Conservation (phyloP, 1,140 invertebrate species). For the Marisa cornuarietis region DNA sequence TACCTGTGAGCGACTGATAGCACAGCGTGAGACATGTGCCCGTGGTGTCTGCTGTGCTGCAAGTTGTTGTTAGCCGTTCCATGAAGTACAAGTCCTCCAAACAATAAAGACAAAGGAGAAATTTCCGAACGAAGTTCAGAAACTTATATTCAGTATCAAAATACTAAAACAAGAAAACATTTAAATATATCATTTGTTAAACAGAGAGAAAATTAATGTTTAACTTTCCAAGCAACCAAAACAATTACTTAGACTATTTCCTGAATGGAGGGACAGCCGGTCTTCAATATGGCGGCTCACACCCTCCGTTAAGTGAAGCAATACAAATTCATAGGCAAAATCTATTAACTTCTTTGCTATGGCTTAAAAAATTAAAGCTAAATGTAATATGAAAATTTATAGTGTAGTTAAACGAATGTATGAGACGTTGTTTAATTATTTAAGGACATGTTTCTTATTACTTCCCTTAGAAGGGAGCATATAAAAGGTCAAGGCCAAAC, state of each 20-base stretch:
- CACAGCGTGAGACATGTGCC: constrained; percentile 29
- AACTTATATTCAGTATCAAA: background rate
- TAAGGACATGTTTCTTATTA: background rate
- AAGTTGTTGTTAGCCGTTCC: constrained; percentile 37
- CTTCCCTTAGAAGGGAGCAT: no score
- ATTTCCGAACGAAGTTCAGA: background rate
- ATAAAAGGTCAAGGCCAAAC: no score
- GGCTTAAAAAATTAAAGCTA: background rate
- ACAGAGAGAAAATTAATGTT: background rate
- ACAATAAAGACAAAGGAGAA: background rate
- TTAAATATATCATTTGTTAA: background rate
- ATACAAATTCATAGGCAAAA: background rate
- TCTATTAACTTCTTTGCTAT: background rate
- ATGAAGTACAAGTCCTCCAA: constrained; percentile 32
- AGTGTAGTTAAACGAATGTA: background rate
- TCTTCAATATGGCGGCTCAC: constrained; percentile 40
- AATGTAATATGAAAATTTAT: background rate
- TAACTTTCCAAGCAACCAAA: background rate
- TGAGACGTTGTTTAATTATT: background rate
- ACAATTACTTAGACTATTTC: background rate
- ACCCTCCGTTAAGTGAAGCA: constrained; percentile 26
- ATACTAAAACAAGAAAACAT: background rate
- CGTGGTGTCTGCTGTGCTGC: constrained; percentile 13
- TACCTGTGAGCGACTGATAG: constrained; percentile 28
- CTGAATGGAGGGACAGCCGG: constrained; percentile 6